Evolutionary conservation across 2,888 invertebrate species (phyloP).

Genomic region (Dorcus parallelipipedus): DNA sequence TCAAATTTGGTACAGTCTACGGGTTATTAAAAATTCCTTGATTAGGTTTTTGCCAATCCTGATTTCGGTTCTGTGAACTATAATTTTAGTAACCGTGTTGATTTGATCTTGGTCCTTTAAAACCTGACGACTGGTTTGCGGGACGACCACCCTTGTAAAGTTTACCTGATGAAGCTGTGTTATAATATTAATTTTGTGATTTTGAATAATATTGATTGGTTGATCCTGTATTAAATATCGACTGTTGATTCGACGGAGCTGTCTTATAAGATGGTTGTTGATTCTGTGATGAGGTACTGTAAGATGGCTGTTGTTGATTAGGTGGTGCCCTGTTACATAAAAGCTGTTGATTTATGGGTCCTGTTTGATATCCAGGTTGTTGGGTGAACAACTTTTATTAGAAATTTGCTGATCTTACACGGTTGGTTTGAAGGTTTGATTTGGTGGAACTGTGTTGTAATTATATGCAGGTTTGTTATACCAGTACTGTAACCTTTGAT

Average conservation of each 20-base stretch:
- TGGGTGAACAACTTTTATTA: conserved; percentile 28
- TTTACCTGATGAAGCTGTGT: conserved; percentile 32
- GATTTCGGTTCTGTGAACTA: conserved; percentile 2
- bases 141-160: no score
- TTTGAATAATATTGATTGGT: background rate
- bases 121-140: no score
- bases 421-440: conserved; percentile 30
- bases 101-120: conserved; percentile 22
- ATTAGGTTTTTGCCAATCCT: conserved; percentile 31
- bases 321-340: conserved; percentile 26
- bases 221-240: conserved; percentile 27
- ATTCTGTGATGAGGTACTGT: conserved; percentile 36
- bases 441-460: conserved; percentile 28
- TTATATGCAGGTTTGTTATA: conserved; percentile 7
- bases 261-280: conserved; percentile 28
- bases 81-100: conserved; percentile 7
- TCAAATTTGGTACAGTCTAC: conserved; percentile 22
- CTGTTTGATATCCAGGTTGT: no score
- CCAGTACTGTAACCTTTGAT: conserved; percentile 1
- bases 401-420: no score
- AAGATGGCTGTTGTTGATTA: conserved; percentile 21
- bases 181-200: conserved; percentile 19
- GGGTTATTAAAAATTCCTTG: conserved; percentile 34
- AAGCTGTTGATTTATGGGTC: background rate
- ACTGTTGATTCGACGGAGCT: conserved; percentile 33